Evolutionary conservation across 2,113 vertebrate genomes (phyloP).

Genomic region (Ardeotis arabs): DNA sequence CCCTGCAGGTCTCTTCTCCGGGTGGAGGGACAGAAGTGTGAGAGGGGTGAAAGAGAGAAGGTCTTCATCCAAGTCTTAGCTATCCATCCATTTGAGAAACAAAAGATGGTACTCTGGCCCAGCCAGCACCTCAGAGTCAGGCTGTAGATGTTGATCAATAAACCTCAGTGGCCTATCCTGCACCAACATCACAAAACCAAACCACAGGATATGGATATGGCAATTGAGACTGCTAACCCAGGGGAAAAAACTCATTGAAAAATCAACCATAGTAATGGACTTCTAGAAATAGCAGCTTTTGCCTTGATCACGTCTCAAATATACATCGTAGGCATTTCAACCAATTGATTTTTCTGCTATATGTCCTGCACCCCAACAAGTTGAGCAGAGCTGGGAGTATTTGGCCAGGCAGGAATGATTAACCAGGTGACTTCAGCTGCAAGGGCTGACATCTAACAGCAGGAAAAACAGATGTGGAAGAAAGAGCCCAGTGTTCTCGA

Average conservation of each 20-base stretch:
- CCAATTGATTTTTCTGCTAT: background rate
- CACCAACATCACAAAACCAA: background rate
- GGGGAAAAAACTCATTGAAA: background rate
- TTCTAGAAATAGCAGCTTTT: background rate
- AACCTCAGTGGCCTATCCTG: background rate
- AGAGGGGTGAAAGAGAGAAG: background rate
- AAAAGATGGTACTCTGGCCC: background rate
- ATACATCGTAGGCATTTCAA: background rate
- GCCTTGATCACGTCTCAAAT: background rate
- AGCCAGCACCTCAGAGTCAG: background rate
- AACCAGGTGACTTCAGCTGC: conserved; percentile 62
- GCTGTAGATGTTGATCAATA: background rate
- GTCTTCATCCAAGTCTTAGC: background rate
- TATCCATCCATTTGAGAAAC: background rate
- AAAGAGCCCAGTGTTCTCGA: conserved; percentile 29
- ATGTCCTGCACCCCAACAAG: background rate
- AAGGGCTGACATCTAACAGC: conserved; percentile 20
- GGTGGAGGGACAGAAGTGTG: background rate
- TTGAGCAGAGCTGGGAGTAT: background rate
- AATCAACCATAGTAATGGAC: background rate
- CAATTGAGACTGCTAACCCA: background rate
- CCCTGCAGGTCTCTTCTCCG: background rate
- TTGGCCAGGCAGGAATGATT: conserved; percentile 15
- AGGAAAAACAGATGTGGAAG: conserved; percentile 34
- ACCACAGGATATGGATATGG: background rate